These are phyloP conservation scores for Chrysemys picta DNA, from an alignment of 2,113 vertebrate species.

Conservation along the genomic window DNA sequence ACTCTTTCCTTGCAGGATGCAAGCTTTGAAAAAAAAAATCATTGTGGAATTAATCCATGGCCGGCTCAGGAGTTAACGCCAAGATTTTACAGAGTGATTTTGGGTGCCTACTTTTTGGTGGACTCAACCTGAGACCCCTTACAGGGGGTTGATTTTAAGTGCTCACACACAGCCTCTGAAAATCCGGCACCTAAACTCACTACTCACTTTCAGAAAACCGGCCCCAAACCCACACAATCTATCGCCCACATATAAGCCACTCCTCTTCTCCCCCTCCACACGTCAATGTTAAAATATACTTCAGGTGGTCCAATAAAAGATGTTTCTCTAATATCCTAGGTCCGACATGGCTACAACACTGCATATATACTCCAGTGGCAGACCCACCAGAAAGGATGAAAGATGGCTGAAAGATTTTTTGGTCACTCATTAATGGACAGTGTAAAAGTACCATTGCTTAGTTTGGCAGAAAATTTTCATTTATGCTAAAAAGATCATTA, in stretches of 20 bases:
- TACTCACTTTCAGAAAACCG: not conserved
- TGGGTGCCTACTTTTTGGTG: not conserved
- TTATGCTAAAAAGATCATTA: not conserved
- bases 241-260: not conserved
- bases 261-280: no score
- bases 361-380: not conserved
- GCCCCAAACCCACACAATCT: not conserved
- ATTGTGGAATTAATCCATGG: not conserved
- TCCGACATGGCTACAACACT: not conserved
- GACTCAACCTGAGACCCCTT: not conserved
- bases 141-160: not conserved
- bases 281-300: not conserved
- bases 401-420: not conserved
- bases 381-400: not conserved
- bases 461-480: not conserved
- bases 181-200: not conserved
- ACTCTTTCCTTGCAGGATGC: conserved; percentile 54
- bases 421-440: not conserved
- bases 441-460: not conserved
- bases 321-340: not conserved
- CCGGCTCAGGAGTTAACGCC: not conserved
- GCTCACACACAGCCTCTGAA: not conserved
- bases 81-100: not conserved
- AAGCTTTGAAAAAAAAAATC: not conserved
- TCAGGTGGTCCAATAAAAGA: not conserved